Evolutionary conservation across 2,888 invertebrate species (phyloP), one percentile per base, ranked within the genome.

Genomic region (Apoderus coryli): DNA sequence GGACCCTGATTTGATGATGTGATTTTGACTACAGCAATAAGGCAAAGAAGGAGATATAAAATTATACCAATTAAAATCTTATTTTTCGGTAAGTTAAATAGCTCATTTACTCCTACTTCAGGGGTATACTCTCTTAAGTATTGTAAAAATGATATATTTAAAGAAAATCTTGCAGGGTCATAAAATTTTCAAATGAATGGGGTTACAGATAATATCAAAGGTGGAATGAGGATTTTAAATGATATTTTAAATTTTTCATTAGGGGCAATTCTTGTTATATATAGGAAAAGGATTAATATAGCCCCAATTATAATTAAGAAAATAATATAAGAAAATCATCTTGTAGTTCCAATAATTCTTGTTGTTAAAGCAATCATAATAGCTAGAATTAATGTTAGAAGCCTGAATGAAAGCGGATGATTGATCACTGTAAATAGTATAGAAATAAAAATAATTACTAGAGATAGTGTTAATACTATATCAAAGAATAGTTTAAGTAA

Each of bases 261-360:
- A 10, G 67, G 68, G 0, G 68, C 67, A 53, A 70, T 49, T 41
- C 69, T 71, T 33, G 67, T 65, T 3, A 74, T 64, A 54, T 74
- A 75, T 54, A 72, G 62, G 59, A 74, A 72, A 59, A 74, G 44
- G 5, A 75, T 63, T 61, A 75, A 43, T 61, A 75, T 56, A 10
- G 72, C 72, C 11, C 73, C 69, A 52, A 73, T 47, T 53, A 72
- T 69, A 44, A 67, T 62, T 58, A 72, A 47, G 48, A 72, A 69
- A 60, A 71, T 46, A 50, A 72, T 66, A 55, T 69, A 69, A 0
- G 67, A 67, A 47, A 65, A 70, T 67, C 68, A 71, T 45, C 64
- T 66, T 34, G 59, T 61, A 52, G 59, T 54, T 42, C 59, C 57
- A 49, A 66, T 40, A 52, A 63, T 48, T 28, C 66, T 61, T 39